phyloP scores from a whole-genome alignment of 2,888 invertebrate genomes.

The Rhagophthalmus giganteus region DNA sequence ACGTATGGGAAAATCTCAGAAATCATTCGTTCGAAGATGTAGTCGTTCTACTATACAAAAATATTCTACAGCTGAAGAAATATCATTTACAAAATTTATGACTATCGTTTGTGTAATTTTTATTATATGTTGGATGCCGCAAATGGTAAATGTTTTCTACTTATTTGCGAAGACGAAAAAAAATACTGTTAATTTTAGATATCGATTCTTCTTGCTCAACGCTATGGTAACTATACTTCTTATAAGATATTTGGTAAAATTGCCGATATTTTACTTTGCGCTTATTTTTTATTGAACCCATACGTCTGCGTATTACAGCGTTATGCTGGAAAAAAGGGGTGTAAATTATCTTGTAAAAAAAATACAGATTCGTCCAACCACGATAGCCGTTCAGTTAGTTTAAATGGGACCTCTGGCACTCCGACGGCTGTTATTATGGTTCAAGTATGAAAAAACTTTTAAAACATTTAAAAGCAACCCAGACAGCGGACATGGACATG shows the following conservation, averaged over 20 bases:
- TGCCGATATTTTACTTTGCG: constrained; percentile 75
- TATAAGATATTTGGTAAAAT: constrained; percentile 58
- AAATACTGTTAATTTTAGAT: no score
- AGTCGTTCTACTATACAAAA: constrained; percentile 51
- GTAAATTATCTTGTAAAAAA: constrained; percentile 12
- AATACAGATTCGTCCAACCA: not conserved
- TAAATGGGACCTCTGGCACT: constrained; percentile 8
- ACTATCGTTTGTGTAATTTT: constrained; percentile 80
- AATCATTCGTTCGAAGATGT: constrained; percentile 52
- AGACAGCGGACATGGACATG: no score
- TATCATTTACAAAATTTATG: constrained; percentile 85
- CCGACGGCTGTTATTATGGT: no score
- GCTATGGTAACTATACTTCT: constrained; percentile 47
- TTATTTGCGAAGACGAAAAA: no score
- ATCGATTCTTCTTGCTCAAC: constrained; percentile 66
- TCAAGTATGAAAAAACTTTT: no score
- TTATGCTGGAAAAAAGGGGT: constrained; percentile 52
- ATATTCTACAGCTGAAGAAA: constrained; percentile 74
- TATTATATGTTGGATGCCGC: constrained; percentile 85
- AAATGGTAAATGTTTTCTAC: no score
- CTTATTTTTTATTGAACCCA: constrained; percentile 83
- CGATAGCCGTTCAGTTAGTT: constrained; percentile 9
- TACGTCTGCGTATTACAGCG: constrained; percentile 79
- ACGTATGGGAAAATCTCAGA: constrained; percentile 58
- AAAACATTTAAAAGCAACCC: no score